phyloP scores from a whole-genome alignment of 2,888 invertebrate genomes.

The Dryobotodes eremita region DNA sequence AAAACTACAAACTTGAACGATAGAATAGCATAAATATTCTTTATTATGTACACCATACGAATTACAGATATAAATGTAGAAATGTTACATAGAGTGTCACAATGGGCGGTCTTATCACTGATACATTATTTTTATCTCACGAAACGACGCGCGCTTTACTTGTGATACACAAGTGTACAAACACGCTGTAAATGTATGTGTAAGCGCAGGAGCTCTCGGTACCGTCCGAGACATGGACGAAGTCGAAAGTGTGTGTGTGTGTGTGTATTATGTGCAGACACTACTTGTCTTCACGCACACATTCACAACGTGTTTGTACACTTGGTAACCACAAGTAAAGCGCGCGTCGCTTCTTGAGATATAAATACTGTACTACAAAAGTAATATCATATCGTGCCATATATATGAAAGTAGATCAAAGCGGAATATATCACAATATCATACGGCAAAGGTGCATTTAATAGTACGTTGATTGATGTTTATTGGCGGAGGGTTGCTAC shows the following conservation, averaged over 20 bases:
- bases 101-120: neutral
- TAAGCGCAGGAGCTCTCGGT: too few species aligned
- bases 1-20: neutral
- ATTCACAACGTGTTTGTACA: neutral
- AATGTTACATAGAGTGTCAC: neutral
- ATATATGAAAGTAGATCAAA: conserved; percentile 60
- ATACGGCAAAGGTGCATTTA: conserved; percentile 84
- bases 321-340: neutral
- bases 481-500: conserved; percentile 77
- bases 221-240: too few species aligned
- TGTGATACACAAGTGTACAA: too few species aligned
- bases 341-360: neutral
- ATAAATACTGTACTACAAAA: neutral
- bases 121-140: too few species aligned
- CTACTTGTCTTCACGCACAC: neutral
- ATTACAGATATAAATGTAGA: neutral
- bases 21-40: neutral
- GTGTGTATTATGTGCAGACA: too few species aligned
- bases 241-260: too few species aligned
- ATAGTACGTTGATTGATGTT: conserved; percentile 85
- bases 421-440: conserved; percentile 73
- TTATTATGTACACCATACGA: neutral
- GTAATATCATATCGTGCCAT: neutral
- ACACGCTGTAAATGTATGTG: too few species aligned
- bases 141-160: neutral